phyloP scores from a whole-genome alignment of 2,797 vertebrate species.

The Aeoliscus strigatus region DNA sequence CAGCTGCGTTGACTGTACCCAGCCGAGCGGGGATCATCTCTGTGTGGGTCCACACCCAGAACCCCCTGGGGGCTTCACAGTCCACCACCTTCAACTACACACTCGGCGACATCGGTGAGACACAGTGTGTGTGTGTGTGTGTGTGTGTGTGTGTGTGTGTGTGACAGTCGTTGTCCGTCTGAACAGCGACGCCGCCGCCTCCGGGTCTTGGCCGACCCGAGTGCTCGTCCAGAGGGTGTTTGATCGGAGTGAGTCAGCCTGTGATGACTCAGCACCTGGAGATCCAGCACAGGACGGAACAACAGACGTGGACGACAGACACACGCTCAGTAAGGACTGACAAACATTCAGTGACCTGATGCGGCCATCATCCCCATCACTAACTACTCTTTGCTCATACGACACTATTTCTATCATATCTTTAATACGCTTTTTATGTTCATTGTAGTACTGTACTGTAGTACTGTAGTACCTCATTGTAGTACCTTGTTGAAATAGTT shows the following conservation, averaged over 20 bases:
- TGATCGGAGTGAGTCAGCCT: conserved; percentile 47
- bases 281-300: conserved; percentile 65
- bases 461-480: no score
- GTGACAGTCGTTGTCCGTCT: conserved; percentile 8
- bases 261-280: conserved; percentile 49
- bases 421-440: no score
- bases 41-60: conserved; percentile 65
- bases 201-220: conserved; percentile 60
- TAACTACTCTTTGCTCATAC: no score
- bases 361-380: no score
- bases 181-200: conserved; percentile 75
- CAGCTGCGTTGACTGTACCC: conserved; percentile 47
- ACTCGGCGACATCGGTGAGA: conserved; percentile 77
- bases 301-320: conserved; percentile 32
- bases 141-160: no score
- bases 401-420: no score
- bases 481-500: no score
- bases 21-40: conserved; percentile 61
- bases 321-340: conserved; percentile 51
- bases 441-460: no score
- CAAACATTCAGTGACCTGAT: no score
- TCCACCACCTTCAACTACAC: conserved; percentile 63
- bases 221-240: conserved; percentile 67
- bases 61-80: conserved; percentile 69
- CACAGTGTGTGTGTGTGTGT: no score